phyloP scores from a whole-genome alignment of 2,888 invertebrate species.

The Dendrolimus houi region DNA sequence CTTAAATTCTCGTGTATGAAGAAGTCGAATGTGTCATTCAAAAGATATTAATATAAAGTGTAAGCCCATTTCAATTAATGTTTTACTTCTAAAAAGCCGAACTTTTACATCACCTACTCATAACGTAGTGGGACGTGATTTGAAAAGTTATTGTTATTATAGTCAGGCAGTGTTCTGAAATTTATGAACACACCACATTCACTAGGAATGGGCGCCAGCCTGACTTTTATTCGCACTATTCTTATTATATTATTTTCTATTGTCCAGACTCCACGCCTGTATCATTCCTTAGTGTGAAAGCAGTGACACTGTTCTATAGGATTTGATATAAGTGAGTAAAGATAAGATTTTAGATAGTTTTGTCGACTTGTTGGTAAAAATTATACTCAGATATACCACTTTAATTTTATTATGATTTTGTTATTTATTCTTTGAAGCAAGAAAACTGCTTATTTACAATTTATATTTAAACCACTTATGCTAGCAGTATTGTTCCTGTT shows the following conservation, averaged over 20 bases:
- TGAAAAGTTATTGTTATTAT: slow-evolving; percentile 32
- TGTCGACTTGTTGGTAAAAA: neutral
- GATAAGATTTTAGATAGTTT: neutral
- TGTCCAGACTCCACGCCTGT: slow-evolving; percentile 20
- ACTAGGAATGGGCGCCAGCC: slow-evolving; percentile 17
- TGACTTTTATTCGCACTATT: slow-evolving; percentile 28
- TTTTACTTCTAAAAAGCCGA: slow-evolving; percentile 15
- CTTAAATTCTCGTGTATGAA: no score
- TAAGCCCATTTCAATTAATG: neutral
- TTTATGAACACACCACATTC: slow-evolving; percentile 28
- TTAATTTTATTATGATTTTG: neutral
- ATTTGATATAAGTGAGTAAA: neutral
- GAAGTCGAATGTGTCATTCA: no score
- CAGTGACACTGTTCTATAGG: neutral
- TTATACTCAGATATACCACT: no score
- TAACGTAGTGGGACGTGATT: slow-evolving; percentile 28
- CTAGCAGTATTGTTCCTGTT: no score
- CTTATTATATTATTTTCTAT: slow-evolving; percentile 26
- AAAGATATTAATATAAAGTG: no score
- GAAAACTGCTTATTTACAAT: neutral
- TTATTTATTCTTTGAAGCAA: neutral
- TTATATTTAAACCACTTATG: no score
- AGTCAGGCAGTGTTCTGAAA: slow-evolving; percentile 26
- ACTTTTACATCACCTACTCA: slow-evolving; percentile 21
- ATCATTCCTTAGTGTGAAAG: slow-evolving; percentile 16